Evolutionary conservation across 2,113 vertebrate genomes (phyloP).

Genomic region (Aspidoscelis tigris): DNA sequence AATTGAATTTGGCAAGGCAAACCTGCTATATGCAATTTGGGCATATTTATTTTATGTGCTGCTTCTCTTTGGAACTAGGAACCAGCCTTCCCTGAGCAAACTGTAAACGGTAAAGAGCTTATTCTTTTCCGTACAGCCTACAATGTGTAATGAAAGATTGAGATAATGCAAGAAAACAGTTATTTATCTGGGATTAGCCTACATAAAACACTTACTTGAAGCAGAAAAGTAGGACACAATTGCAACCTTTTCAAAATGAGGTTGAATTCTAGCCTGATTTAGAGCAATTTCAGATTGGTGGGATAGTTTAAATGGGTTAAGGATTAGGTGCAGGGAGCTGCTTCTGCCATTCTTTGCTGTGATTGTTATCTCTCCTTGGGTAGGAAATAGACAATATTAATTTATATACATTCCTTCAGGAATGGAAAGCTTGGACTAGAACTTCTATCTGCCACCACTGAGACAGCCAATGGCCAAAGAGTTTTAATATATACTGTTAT

Average conservation of each 20-base stretch:
- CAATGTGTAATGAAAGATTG: conserved; percentile 58
- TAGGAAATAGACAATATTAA: neutral
- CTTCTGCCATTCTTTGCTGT: neutral
- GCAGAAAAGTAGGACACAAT: conserved; percentile 54
- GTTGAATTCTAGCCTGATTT: conserved; percentile 18
- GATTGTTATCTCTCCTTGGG: neutral
- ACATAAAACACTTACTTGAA: conserved; percentile 61
- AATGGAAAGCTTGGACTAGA: neutral
- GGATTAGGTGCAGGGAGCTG: conserved; percentile 11
- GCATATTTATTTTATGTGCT: conserved; percentile 15
- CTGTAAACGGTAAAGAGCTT: conserved; percentile 37
- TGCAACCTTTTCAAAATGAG: conserved; percentile 31
- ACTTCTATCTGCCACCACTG: neutral
- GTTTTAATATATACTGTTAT: too few species aligned
- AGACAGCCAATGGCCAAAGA: neutral
- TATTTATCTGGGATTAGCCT: conserved; percentile 76
- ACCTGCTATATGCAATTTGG: neutral
- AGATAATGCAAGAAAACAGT: conserved; percentile 72
- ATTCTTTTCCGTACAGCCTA: conserved; percentile 44
- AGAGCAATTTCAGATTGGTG: conserved; percentile 27
- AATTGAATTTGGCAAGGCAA: conserved; percentile 47
- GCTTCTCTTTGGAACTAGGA: conserved; percentile 31
- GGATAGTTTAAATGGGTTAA: conserved; percentile 24
- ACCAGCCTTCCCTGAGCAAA: conserved; percentile 18
- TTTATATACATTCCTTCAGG: neutral